Base-by-base conservation (phyloP, 2,113 vertebrate genomes). In the Apodemus speciosus region DNA sequence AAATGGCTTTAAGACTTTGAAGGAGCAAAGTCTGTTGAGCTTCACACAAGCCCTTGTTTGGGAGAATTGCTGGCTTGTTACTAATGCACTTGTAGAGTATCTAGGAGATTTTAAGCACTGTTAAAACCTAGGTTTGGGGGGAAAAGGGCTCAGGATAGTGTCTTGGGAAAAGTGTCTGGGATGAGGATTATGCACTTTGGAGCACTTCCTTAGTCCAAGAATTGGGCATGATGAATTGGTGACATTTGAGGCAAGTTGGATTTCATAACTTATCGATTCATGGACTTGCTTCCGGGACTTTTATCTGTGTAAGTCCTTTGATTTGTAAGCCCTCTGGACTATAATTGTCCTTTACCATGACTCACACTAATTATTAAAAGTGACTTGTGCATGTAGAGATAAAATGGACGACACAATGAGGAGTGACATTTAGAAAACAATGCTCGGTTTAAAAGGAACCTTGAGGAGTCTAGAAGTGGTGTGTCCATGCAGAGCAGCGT, bases 161-260 rank as follows among this genome's bases (percentile, higher is more conserved):
- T 35, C 18, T 62, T 85, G 38, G 53, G 23, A 69, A 15, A 93
- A 84, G 56, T 77, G 21, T 38, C 92, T 89, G 56, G 66, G 18
- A 72, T 87, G 43, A 88, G 91, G 90, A 53, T 76, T 79, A 38
- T 6, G 16, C 43, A 75, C n/a, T 88, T 86, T 60, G 53, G 60
- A 75, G 69, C 38, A 88, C 30, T 92, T 83, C 27, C 72, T 91
- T 64, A 75, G 69, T 69, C 90, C 30, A 53, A 71, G 95, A 89
- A 89, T 49, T 79, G 53, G 73, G 94, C 89, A 89, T 94, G 87
- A 92, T 92, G 73, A 94, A 97, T 95, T 97, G 84, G 79, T 96
- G 95, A 96, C 95, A 97, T 97, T 97, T 97, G 93, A 95, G 94
- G 66, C 75, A 95, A 94, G 94, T 58, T 92, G 79, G 94, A 94